A percentile compares a stretch with the other conserved stretches of the same genome.
These are phyloP conservation scores for Acanthosepion lycidas DNA, from an alignment of 2,888 invertebrate species.

Conservation along the genomic window DNA sequence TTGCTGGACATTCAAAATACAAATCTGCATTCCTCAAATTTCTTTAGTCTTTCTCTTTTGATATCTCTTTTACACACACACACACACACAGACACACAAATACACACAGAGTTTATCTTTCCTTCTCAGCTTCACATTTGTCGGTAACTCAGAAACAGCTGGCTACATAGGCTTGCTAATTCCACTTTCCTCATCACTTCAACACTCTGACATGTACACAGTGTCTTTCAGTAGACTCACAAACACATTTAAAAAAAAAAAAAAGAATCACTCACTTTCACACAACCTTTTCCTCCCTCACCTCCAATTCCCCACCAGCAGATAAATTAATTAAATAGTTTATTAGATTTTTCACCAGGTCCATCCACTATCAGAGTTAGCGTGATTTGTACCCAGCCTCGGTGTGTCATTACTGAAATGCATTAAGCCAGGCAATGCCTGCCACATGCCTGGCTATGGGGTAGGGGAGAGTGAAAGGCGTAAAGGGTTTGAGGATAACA, in stretches of 20 bases:
- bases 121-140: neutral
- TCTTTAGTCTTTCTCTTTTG: too few relatives aligned
- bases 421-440: neutral
- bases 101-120: neutral
- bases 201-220: neutral
- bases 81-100: too few relatives aligned
- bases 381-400: neutral
- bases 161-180: neutral
- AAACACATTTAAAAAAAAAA: neutral
- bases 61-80: too few relatives aligned
- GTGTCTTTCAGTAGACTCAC: neutral
- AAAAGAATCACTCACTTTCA: too few relatives aligned
- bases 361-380: neutral
- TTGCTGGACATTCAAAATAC: too few relatives aligned
- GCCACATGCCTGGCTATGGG: neutral
- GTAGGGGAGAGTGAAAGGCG: neutral
- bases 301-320: neutral
- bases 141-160: too few relatives aligned
- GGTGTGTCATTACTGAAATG: neutral
- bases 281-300: neutral
- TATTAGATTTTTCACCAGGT: neutral
- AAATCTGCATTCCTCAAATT: too few relatives aligned
- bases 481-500: neutral
- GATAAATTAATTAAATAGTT: constrained; percentile 13
- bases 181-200: neutral